Conservation (phyloP, 2,113 vertebrate species). For the Carassius carassius region DNA sequence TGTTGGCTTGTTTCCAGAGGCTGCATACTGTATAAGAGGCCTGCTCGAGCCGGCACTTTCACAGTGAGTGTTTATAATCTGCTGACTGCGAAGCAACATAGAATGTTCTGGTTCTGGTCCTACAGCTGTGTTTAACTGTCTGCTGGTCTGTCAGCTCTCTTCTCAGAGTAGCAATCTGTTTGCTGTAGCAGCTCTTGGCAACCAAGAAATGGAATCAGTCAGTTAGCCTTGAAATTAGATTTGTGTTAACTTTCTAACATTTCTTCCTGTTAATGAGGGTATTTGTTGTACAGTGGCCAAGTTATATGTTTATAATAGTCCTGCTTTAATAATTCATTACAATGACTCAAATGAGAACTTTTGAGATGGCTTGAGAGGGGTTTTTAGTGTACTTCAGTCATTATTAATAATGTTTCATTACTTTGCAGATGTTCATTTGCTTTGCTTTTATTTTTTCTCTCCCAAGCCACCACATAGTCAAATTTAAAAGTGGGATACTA, state of each 20-base stretch:
- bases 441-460: slow-evolving; percentile 5
- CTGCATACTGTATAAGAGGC: slow-evolving; percentile 44
- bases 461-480: not conserved
- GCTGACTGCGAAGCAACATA: slow-evolving; percentile 48
- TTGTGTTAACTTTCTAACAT: slow-evolving; percentile 6
- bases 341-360: not conserved
- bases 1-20: slow-evolving; percentile 42
- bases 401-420: slow-evolving; percentile 18
- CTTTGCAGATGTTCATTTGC: not conserved
- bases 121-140: slow-evolving; percentile 50
- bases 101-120: slow-evolving; percentile 24
- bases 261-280: not conserved
- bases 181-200: slow-evolving; percentile 62
- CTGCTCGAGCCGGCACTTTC: slow-evolving; percentile 43
- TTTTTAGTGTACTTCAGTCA: slow-evolving; percentile 12
- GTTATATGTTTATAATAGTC: slow-evolving; percentile 9
- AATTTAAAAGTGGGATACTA: not conserved
- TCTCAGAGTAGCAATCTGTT: slow-evolving; percentile 58
- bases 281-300: not conserved
- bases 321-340: slow-evolving; percentile 12
- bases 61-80: slow-evolving; percentile 14
- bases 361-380: not conserved
- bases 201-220: slow-evolving; percentile 45
- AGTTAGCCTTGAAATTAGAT: slow-evolving; percentile 25
- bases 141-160: slow-evolving; percentile 40